A percentile compares a stretch with the other conserved stretches of the same genome.
phyloP scores from a whole-genome alignment of 2,888 invertebrate genomes.

The Agriopis leucophaearia region DNA sequence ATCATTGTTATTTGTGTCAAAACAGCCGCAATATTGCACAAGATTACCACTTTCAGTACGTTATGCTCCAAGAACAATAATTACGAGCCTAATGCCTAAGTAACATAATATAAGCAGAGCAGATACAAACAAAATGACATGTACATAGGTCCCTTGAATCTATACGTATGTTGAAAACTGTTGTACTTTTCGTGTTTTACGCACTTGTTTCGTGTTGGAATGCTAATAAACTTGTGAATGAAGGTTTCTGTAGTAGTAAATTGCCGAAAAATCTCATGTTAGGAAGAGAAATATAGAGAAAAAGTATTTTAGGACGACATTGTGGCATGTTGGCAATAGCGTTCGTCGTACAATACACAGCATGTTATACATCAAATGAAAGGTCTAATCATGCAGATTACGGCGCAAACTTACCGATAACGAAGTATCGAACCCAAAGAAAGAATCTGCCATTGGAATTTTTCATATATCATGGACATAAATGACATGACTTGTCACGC shows the following conservation, averaged over 20 bases:
- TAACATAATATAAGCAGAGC: conserved; percentile 44
- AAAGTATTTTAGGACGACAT: conserved; percentile 33
- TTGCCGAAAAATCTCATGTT: conserved; percentile 39
- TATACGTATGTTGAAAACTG: conserved; percentile 34
- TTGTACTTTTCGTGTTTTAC: conserved; percentile 30
- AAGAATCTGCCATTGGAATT: conserved; percentile 94
- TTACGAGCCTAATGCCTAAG: conserved; percentile 41
- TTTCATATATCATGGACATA: conserved; percentile 87
- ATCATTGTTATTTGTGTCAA: background rate
- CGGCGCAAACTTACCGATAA: conserved; percentile 88
- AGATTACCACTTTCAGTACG: conserved; percentile 11
- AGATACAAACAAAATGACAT: conserved; percentile 57
- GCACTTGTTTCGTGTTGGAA: background rate
- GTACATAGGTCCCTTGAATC: conserved; percentile 28
- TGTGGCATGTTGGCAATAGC: conserved; percentile 74
- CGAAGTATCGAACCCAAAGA: conserved; percentile 94
- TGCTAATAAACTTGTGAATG: conserved; percentile 18
- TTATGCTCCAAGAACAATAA: conserved; percentile 22
- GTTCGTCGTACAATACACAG: conserved; percentile 44
- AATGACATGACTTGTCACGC: conserved; percentile 90
- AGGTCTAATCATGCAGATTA: conserved; percentile 49
- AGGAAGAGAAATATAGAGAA: conserved; percentile 44
- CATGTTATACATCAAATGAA: conserved; percentile 56
- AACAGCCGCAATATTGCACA: conserved; percentile 10
- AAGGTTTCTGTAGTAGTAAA: conserved; percentile 21